Percentiles rank a stretch among this genome's conserved stretches.
Evolutionary conservation across 2,113 vertebrate genomes (phyloP).

Genomic region (Chamaea fasciata): DNA sequence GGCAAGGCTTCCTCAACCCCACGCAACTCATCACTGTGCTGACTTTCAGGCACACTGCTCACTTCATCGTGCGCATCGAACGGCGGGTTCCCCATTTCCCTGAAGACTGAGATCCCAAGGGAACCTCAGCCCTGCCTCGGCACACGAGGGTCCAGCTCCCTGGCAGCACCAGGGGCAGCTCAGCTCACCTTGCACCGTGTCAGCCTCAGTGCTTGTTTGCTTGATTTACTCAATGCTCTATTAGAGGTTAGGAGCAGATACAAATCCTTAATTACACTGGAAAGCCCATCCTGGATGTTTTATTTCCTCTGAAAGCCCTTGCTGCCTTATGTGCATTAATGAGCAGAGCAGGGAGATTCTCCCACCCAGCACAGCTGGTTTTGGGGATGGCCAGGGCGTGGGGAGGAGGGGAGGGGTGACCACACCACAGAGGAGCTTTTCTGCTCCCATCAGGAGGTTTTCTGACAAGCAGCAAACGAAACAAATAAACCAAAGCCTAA

Average conservation of each 20-base stretch:
- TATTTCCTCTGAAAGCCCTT: background rate
- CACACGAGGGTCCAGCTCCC: background rate
- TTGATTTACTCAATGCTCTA: background rate
- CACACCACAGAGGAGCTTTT: background rate
- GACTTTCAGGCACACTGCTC: background rate
- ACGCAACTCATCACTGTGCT: conserved; percentile 18
- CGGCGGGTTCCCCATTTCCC: background rate
- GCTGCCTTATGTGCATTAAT: background rate
- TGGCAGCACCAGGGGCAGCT: background rate
- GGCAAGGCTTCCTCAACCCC: background rate
- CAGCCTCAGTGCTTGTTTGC: background rate
- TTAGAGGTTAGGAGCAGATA: background rate
- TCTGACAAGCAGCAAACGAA: background rate
- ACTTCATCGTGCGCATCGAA: background rate
- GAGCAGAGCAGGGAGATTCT: background rate
- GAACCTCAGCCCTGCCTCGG: background rate
- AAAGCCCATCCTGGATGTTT: conserved; percentile 1
- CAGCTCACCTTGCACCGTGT: background rate
- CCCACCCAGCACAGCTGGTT: background rate
- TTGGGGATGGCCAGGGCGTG: accelerated
- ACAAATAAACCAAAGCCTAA: background rate
- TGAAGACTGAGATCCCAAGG: background rate
- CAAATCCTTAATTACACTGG: conserved; percentile 20
- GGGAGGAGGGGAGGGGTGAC: background rate
- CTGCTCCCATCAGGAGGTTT: background rate